Percentiles rank a stretch among this genome's conserved stretches.
phyloP scores from a whole-genome alignment of 2,113 vertebrate species.

The Elachura formosa region DNA sequence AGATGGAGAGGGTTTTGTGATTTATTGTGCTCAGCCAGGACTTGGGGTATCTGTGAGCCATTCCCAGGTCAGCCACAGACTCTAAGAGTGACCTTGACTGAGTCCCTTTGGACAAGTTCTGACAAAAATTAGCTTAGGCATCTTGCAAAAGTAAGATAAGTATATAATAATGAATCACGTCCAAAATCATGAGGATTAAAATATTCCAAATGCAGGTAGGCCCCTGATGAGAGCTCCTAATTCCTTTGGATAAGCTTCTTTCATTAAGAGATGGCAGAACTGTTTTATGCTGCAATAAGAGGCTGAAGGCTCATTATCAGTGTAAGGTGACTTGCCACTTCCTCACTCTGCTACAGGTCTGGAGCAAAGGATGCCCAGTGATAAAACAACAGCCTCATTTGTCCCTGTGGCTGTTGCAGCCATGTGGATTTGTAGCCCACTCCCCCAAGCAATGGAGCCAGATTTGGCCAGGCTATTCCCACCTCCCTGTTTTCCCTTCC shows the following conservation, averaged over 20 bases:
- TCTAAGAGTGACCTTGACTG: background rate
- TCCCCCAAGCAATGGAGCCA: background rate
- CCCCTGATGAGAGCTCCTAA: background rate
- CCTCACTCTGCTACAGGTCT: background rate
- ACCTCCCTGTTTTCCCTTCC: background rate
- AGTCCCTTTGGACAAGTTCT: background rate
- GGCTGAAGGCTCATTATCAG: background rate
- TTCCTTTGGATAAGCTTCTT: background rate
- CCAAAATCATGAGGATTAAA: background rate
- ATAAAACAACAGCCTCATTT: background rate
- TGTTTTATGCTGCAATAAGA: background rate
- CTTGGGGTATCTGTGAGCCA: background rate
- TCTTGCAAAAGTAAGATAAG: background rate
- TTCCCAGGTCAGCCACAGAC: background rate
- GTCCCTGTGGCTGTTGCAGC: rapidly evolving
- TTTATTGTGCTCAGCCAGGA: background rate
- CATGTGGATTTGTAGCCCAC: background rate
- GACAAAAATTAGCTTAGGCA: background rate
- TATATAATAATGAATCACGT: background rate
- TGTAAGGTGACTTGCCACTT: background rate
- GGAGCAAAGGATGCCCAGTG: background rate
- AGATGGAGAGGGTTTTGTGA: background rate
- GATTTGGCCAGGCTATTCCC: background rate
- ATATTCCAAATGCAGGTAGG: background rate
- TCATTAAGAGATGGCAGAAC: background rate